Percentiles rank a stretch among this genome's conserved stretches.
These are phyloP conservation scores for Luehdorfia chinensis DNA, from an alignment of 1,140 invertebrate species.

Conservation along the genomic window DNA sequence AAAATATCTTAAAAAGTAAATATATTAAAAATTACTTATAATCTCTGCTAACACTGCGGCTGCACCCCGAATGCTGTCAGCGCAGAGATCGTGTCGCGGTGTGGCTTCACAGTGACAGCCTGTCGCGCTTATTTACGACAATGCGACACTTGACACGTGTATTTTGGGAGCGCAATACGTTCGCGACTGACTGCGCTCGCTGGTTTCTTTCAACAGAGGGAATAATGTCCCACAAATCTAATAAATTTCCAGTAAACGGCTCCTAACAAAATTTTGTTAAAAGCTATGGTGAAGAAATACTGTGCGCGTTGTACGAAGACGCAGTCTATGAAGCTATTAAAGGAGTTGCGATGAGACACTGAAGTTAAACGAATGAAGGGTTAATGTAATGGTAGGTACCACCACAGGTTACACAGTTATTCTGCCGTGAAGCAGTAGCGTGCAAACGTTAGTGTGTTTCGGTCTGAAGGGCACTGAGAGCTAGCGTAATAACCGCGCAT, in stretches of 20 bases:
- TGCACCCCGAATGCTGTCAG: not conserved
- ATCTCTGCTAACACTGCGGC: not conserved
- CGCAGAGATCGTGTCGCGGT: not conserved
- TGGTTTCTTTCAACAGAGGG: not conserved
- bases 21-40: no score
- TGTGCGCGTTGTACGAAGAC: no score
- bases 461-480: no score
- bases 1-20: no score
- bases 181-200: not conserved
- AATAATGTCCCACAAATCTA: not conserved
- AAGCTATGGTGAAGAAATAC: not conserved
- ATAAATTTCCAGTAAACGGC: not conserved
- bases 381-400: no score
- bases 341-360: no score
- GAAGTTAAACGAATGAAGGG: no score
- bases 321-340: no score
- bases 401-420: no score
- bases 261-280: not conserved
- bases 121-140: conserved; percentile 4
- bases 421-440: no score
- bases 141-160: conserved; percentile 6
- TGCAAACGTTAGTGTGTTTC: no score
- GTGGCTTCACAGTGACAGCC: not conserved
- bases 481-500: no score
- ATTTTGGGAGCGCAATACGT: conserved; percentile 3